A percentile compares a stretch with the other conserved stretches of the same genome.
phyloP scores from a whole-genome alignment of 2,888 invertebrate species.

The Homarus gammarus region DNA sequence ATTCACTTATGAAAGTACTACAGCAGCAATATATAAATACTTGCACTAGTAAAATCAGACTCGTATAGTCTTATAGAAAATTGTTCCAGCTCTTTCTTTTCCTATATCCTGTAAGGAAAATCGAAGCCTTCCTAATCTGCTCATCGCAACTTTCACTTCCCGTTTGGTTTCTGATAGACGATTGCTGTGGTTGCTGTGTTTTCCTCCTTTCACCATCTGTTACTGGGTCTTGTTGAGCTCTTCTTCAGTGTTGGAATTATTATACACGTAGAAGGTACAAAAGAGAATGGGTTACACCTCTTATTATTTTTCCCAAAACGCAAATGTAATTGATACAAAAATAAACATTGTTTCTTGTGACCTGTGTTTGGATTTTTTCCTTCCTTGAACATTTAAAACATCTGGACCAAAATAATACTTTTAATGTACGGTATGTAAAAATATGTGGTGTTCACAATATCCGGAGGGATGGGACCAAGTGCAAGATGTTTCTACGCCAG shows the following conservation, averaged over 20 bases:
- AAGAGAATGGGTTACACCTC: neutral
- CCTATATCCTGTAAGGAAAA: too few relatives aligned
- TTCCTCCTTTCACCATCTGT: neutral
- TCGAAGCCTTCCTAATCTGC: neutral
- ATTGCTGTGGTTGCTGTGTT: too few relatives aligned
- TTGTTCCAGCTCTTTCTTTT: neutral
- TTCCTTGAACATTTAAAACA: too few relatives aligned
- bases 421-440: too few relatives aligned
- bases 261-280: neutral
- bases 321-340: conserved; percentile 32
- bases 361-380: neutral
- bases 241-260: neutral
- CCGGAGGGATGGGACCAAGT: too few relatives aligned
- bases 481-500: too few relatives aligned
- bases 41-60: neutral
- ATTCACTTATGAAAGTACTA: neutral
- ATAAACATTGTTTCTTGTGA: conserved; percentile 29
- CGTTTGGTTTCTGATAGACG: neutral
- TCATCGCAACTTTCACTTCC: neutral
- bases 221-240: neutral
- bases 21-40: neutral
- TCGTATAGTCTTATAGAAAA: neutral
- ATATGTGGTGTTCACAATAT: too few relatives aligned
- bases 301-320: neutral
- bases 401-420: too few relatives aligned